A percentile compares a stretch with the other conserved stretches of the same genome.
These are phyloP conservation scores for Nannoperca obscura DNA, from an alignment of 2,797 vertebrate species.

Conservation along the genomic window DNA sequence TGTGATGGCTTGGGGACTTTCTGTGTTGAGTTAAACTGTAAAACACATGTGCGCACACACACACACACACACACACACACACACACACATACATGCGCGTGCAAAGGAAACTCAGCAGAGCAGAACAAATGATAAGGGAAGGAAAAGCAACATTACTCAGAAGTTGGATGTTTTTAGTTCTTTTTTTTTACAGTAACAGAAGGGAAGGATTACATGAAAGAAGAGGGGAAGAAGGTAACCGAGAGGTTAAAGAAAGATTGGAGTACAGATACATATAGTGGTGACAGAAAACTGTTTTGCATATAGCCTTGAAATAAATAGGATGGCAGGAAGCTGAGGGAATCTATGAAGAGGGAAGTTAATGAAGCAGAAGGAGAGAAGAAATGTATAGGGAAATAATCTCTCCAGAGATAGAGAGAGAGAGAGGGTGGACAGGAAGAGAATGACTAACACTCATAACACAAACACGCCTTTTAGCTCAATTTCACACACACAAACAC, in stretches of 20 bases:
- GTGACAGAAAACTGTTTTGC: background rate
- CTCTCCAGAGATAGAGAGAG: too few relatives aligned
- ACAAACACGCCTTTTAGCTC: background rate
- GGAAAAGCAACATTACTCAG: conserved; percentile 24
- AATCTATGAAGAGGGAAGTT: background rate
- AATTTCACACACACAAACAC: background rate
- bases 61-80: background rate
- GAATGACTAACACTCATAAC: conserved; percentile 1
- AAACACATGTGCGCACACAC: background rate
- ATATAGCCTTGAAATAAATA: background rate
- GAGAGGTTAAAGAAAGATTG: conserved; percentile 12
- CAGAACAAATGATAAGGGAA: conserved; percentile 26
- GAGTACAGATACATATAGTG: background rate
- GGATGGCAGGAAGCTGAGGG: background rate
- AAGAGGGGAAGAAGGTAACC: conserved; percentile 5
- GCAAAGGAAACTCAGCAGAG: background rate
- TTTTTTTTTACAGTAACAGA: background rate
- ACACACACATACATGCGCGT: too few relatives aligned
- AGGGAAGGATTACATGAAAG: background rate
- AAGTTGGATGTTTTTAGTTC: background rate
- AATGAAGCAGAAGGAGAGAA: conserved; percentile 2
- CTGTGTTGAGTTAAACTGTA: conserved; percentile 13
- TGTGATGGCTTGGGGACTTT: conserved; percentile 31
- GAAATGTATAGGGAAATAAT: too few relatives aligned
- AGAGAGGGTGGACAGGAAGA: background rate